Evolutionary conservation across 1,140 invertebrate species (phyloP), one percentile per base, ranked within the genome.

Genomic region (Acromyrmex charruanus): DNA sequence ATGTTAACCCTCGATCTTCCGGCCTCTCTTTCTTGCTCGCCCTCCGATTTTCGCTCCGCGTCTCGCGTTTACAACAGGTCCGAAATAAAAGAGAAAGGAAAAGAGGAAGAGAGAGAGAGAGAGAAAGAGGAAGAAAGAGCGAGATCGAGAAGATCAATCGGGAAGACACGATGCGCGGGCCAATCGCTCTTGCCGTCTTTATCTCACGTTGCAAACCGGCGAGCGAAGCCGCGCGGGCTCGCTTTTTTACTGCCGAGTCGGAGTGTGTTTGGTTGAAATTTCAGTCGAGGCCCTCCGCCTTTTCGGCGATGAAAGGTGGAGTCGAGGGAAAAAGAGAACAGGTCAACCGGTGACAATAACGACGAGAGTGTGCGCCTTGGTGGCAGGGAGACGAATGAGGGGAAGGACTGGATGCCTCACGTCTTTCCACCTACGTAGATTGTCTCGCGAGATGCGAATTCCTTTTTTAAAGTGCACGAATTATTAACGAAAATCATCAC

Each of bases 191-290:
- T 89, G 91, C 90, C 82, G 89, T 92, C 91, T 92, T 92, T 91
- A 92, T 92, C 87, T 88, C 87, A 92, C 89, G 89, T 87, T 88
- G 89, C 90, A 90, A 90, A 71, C 63, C 69, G 81, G 53, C 81
- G 71, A 21, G 51, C 72, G 66, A 74, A 85, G 79, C 80, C 88
- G 87, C 87, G 87, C 84, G 77, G 88, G 68, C 85, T 88, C 63
- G 81, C 85, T 91, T 92, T 92, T 92, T 92, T 92, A 90, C 88
- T 87, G 84, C 69, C 87, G 81, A 88, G 86, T 85, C 88, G 82
- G 79, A 87, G 80, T 80, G 80, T 79, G 79, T 90, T 89, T 92
- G 93, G 91, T 92, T 94, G 93, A 93, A 94, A 94, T 94, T 94
- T 93, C 93, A 94, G 89, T 92, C 87, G 86, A 49, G 77, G n/a